Conservation (phyloP, 2,888 invertebrate species). For the Melinopterus prodromus region DNA sequence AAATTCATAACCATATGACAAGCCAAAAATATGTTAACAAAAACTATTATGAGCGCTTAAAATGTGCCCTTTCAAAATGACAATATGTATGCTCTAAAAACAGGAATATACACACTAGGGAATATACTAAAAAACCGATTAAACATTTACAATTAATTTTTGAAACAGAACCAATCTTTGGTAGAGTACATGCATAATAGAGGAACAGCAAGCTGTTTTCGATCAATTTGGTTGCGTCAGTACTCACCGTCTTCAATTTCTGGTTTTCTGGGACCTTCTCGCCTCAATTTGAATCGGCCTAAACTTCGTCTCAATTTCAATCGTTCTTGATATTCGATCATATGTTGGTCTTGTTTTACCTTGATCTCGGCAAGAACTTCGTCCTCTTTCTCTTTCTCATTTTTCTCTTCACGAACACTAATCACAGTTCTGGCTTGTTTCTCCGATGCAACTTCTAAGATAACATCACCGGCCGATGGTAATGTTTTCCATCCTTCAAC, state of each 20-base stretch:
- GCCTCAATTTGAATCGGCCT: conserved; percentile 67
- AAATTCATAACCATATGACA: too few species aligned
- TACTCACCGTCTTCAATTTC: conserved; percentile 57
- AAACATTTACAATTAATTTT: too few species aligned
- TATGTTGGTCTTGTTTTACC: conserved; percentile 72
- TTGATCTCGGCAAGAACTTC: conserved; percentile 70
- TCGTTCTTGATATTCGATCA: conserved; percentile 69
- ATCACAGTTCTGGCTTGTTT: conserved; percentile 54
- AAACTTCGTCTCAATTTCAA: conserved; percentile 68
- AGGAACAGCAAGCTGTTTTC: background rate
- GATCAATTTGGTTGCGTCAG: background rate
- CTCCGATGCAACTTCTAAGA: conserved; percentile 76
- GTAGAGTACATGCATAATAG: too few species aligned
- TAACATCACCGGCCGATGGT: conserved; percentile 87
- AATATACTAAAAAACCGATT: too few species aligned
- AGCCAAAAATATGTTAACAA: too few species aligned
- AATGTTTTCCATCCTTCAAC: conserved; percentile 92
- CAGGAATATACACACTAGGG: too few species aligned
- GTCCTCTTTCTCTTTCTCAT: conserved; percentile 69
- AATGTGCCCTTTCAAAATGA: too few species aligned
- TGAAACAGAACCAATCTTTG: too few species aligned
- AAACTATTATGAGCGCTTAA: too few species aligned
- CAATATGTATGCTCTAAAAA: too few species aligned
- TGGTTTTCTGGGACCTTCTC: conserved; percentile 68
- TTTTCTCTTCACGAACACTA: conserved; percentile 65